Evolutionary conservation across 1,140 invertebrate genomes (phyloP).

Genomic region (Rhynchophorus ferrugineus): DNA sequence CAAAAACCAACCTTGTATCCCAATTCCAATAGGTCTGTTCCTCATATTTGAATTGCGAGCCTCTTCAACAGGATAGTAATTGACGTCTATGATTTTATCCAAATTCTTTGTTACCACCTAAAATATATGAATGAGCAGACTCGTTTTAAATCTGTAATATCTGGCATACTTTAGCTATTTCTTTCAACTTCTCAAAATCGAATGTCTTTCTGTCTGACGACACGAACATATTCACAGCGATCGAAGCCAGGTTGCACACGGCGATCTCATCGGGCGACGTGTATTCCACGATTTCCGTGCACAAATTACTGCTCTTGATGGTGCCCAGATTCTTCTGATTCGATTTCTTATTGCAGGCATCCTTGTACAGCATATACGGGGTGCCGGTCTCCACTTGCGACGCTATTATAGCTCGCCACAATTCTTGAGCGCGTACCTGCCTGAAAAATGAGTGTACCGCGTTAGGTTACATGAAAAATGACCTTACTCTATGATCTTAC

Average conservation of each 20-base stretch:
- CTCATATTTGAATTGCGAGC: slow-evolving; percentile 81
- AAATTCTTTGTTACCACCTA: slow-evolving; percentile 79
- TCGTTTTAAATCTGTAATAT: slow-evolving; percentile 55
- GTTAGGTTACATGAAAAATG: too few species aligned
- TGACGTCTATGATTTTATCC: slow-evolving; percentile 97
- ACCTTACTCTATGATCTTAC: too few species aligned
- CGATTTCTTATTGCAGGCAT: slow-evolving; percentile 92
- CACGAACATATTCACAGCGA: slow-evolving; percentile 91
- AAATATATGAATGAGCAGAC: neutral
- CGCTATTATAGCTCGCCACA: slow-evolving; percentile 92
- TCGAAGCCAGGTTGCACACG: slow-evolving; percentile 96
- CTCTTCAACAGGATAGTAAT: slow-evolving; percentile 91
- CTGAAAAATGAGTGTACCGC: slow-evolving; percentile 49
- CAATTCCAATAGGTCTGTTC: slow-evolving; percentile 94
- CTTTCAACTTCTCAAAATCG: slow-evolving; percentile 83
- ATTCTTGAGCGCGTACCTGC: slow-evolving; percentile 68
- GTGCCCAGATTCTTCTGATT: slow-evolving; percentile 98
- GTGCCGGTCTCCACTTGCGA: slow-evolving; percentile 96
- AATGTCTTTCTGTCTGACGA: slow-evolving; percentile 63
- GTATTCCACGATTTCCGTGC: slow-evolving; percentile 96
- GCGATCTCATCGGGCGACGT: slow-evolving; percentile 87
- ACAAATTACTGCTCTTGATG: slow-evolving; percentile 97
- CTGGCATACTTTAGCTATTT: slow-evolving; percentile 63
- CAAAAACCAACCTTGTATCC: slow-evolving; percentile 49
- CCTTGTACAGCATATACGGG: slow-evolving; percentile 98